These are phyloP conservation scores for Doryteuthis pealeii DNA, from an alignment of 1,140 invertebrate genomes.

Conservation along the genomic window DNA sequence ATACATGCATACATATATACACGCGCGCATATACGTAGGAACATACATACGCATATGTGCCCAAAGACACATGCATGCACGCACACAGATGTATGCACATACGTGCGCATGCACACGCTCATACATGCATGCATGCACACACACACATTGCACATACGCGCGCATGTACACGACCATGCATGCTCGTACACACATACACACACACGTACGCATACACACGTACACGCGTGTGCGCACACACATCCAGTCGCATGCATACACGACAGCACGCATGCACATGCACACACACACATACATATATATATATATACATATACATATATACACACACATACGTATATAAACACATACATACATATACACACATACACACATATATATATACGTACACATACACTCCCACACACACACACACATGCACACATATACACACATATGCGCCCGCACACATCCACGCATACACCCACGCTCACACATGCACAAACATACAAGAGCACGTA, in stretches of 20 bases:
- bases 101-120: neutral
- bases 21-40: neutral
- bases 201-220: neutral
- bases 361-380: neutral
- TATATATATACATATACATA: neutral
- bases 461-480: neutral
- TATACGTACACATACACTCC: neutral
- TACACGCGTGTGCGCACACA: neutral
- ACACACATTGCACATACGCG: neutral
- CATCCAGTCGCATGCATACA: neutral
- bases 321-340: neutral
- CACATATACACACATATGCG: neutral
- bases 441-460: neutral
- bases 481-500: too few species aligned
- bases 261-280: neutral
- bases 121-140: neutral
- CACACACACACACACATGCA: slow-evolving; percentile 4
- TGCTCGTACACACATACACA: neutral
- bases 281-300: neutral
- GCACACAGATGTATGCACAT: neutral
- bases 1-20: neutral
- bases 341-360: neutral
- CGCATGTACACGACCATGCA: neutral
- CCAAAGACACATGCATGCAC: neutral
- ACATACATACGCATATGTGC: neutral